phyloP scores from a whole-genome alignment of 2,888 invertebrate species.

The Agrotis exclamationis region DNA sequence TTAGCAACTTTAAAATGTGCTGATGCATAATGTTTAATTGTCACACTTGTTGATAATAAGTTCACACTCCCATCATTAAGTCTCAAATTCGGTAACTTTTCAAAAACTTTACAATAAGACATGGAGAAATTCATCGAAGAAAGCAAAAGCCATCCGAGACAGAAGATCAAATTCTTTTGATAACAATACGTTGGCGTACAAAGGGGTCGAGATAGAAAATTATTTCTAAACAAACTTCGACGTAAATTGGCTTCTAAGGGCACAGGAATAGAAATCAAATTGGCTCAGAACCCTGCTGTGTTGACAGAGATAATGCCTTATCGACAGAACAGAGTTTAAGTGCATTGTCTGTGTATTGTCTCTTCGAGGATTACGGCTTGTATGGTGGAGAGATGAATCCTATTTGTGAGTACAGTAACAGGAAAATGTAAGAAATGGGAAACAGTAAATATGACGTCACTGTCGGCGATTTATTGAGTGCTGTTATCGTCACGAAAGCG shows the following conservation, averaged over 20 bases:
- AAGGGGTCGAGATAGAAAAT: conserved; percentile 68
- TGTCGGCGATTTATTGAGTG: conserved; percentile 40
- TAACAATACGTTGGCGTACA: conserved; percentile 69
- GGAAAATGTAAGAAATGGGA: conserved; percentile 41
- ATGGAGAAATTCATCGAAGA: conserved; percentile 53
- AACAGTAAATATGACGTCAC: conserved; percentile 34
- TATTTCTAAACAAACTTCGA: conserved; percentile 59
- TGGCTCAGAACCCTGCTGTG: conserved; percentile 51
- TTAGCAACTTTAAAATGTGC: neutral
- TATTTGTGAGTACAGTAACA: conserved; percentile 41
- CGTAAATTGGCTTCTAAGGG: conserved; percentile 63
- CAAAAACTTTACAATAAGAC: conserved; percentile 54
- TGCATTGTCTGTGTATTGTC: conserved; percentile 62
- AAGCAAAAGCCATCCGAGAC: conserved; percentile 66
- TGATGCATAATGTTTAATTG: too few species aligned
- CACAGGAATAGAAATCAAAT: conserved; percentile 66
- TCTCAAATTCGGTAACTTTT: conserved; percentile 42
- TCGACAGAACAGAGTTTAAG: conserved; percentile 60
- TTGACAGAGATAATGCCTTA: conserved; percentile 65
- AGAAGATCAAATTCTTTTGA: conserved; percentile 77
- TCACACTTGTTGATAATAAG: too few species aligned
- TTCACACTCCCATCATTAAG: conserved; percentile 22
- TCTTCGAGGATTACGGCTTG: conserved; percentile 49
- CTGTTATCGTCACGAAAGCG: conserved; percentile 25
- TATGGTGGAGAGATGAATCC: conserved; percentile 39